Base-by-base conservation (phyloP, 2,888 invertebrate species). In the Rhimphoctona megacephalus region DNA sequence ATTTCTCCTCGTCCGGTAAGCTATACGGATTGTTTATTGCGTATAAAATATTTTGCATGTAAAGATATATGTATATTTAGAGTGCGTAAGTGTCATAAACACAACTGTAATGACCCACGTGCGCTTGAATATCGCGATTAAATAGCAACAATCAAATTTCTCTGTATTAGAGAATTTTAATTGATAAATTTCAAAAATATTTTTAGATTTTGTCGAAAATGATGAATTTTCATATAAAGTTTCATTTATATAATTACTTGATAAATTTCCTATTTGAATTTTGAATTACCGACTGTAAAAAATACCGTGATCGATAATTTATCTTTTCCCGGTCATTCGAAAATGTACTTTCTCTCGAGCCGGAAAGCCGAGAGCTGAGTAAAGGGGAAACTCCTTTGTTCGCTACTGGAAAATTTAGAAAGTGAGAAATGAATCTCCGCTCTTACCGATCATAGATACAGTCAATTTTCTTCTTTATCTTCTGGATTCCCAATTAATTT, bases 1-100 rank as follows among this genome's bases (percentile, higher is more conserved):
- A 80, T 83, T 79, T 80, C 80, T 66, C 64, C 61, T 19, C 80
- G 76, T 43, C 66, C 76, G 64, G 43, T 14, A 61, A 70, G 67
- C 25, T 43, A 36, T 25, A 46, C 43, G 33, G 39, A 81, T 73
- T 61, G 36, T 66, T 66, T 30, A 66, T 52, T 73, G 52, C 54
- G 17, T 43, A 30, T 33, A n/a, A 70, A 43, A 25, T 30, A 64
- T 19, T 72, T 72, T 33, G 30, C 22, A 80, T 14, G 43, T 39
- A 8, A 8, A 9, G 8, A 43, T 11, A 33, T 33, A 33, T 33
- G 33, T 33, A 33, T 9, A 43, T 14, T 14, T 8, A 43, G 9
- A 14, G 73, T 73, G 73, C 43, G 49, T 73, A 14, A 46, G 22
- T 33, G 30, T 33, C n/a, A 9, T n/a, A 33, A n/a, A 5, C 17